Percentiles rank a stretch among this genome's conserved stretches.
Evolutionary conservation across 1,140 invertebrate species (phyloP).

Genomic region (Chironomus tepperi): DNA sequence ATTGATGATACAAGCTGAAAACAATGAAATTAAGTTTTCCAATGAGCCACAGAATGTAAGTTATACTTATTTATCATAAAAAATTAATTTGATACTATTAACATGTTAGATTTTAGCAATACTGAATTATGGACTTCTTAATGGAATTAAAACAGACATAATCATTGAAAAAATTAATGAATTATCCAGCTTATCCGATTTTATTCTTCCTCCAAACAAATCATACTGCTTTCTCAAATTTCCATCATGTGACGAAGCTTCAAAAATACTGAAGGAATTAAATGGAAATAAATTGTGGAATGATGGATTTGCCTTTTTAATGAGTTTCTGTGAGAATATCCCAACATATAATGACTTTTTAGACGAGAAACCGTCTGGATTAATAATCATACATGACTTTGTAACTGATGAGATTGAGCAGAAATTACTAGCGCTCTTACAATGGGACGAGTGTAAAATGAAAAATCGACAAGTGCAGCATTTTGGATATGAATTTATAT

Average conservation of each 20-base stretch:
- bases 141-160: slow-evolving; percentile 54
- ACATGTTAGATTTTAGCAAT: slow-evolving; percentile 42
- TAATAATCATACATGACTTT: slow-evolving; percentile 66
- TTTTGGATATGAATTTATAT: slow-evolving; percentile 90
- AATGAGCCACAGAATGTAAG: background rate
- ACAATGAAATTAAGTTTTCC: background rate
- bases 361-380: slow-evolving; percentile 52
- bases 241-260: slow-evolving; percentile 41
- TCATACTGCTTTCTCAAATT: slow-evolving; percentile 67
- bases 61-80: background rate
- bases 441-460: slow-evolving; percentile 42
- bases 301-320: slow-evolving; percentile 50
- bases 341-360: slow-evolving; percentile 30
- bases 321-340: slow-evolving; percentile 43
- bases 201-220: slow-evolving; percentile 61
- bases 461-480: slow-evolving; percentile 87
- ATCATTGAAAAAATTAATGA: slow-evolving; percentile 45
- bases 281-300: slow-evolving; percentile 48
- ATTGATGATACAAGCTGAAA: background rate
- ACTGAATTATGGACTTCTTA: slow-evolving; percentile 67
- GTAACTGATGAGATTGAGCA: slow-evolving; percentile 62
- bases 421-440: slow-evolving; percentile 51
- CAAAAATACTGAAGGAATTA: slow-evolving; percentile 43
- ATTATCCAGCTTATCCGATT: slow-evolving; percentile 44
- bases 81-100: background rate